These are phyloP conservation scores for Kryphioiulus occultus DNA, from an alignment of 2,888 invertebrate species.

Conservation along the genomic window DNA sequence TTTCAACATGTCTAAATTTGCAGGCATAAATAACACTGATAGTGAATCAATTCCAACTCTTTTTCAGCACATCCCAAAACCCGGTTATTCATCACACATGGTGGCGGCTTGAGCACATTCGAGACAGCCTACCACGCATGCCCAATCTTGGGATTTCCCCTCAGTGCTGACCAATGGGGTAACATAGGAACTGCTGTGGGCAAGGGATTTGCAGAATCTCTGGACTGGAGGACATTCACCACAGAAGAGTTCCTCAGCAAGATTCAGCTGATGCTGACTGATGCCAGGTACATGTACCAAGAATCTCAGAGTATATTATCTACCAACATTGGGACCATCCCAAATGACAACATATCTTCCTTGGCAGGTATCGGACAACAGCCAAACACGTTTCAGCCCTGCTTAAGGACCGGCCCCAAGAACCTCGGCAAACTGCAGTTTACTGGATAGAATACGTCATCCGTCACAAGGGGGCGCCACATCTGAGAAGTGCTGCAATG, in stretches of 20 bases:
- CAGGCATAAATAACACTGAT: no score
- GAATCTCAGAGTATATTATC: no score
- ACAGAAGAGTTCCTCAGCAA: no score
- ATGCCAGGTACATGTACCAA: no score
- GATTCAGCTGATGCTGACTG: no score
- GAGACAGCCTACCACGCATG: slow-evolving; percentile 49
- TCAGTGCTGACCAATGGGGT: slow-evolving; percentile 45
- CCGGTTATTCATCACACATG: slow-evolving; percentile 46
- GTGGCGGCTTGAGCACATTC: slow-evolving; percentile 42
- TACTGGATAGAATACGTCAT: slow-evolving; percentile 51
- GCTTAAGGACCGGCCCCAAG: slow-evolving; percentile 29
- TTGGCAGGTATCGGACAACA: background rate
- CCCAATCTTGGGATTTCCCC: slow-evolving; percentile 50
- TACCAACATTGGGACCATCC: no score
- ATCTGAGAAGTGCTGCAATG: slow-evolving; percentile 11
- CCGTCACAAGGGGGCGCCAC: slow-evolving; percentile 51
- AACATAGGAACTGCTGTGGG: background rate
- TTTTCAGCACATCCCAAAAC: slow-evolving; percentile 41
- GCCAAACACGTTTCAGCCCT: background rate
- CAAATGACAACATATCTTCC: no score
- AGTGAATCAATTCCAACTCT: no score
- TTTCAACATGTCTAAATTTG: no score
- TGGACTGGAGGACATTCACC: no score
- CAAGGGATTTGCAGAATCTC: background rate
- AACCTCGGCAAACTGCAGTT: background rate